A percentile compares a stretch with the other conserved stretches of the same genome.
Evolutionary conservation across 2,797 vertebrate genomes (phyloP).

Genomic region (Melanogrammus aeglefinus): DNA sequence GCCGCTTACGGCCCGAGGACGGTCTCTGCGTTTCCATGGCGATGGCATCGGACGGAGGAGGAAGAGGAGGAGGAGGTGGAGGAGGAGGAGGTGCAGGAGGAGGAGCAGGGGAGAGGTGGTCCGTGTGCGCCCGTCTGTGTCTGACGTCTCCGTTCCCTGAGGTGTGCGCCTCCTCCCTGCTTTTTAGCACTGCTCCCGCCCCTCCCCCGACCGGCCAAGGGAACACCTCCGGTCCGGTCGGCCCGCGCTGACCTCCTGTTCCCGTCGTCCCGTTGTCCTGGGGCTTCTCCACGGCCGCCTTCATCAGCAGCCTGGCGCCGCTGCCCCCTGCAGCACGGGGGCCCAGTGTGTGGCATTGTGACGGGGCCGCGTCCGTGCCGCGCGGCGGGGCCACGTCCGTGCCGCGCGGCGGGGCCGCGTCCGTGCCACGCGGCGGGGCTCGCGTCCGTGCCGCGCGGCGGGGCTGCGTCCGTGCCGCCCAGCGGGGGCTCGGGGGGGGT

Average conservation of each 20-base stretch:
- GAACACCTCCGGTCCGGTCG: conserved; percentile 39
- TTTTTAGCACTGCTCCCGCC: not conserved
- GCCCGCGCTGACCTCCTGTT: conserved; percentile 34
- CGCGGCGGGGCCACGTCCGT: conserved; percentile 29
- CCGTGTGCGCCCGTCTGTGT: conserved; percentile 78
- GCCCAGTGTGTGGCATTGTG: conserved; percentile 36
- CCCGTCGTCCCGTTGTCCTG: conserved; percentile 76
- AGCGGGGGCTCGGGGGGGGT: not conserved
- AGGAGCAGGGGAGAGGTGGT: conserved; percentile 42
- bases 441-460: conserved; percentile 28
- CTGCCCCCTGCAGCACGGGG: conserved; percentile 58
- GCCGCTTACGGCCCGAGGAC: conserved; percentile 84
- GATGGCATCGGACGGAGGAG: conserved; percentile 75
- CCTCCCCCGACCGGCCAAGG: conserved; percentile 26
- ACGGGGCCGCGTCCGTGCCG: conserved; percentile 23
- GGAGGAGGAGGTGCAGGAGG: conserved; percentile 3
- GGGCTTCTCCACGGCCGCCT: conserved; percentile 77
- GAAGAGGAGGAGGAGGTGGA: conserved; percentile 5
- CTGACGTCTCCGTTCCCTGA: conserved; percentile 80
- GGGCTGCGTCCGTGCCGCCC: conserved; percentile 14
- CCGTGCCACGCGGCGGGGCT: conserved; percentile 16
- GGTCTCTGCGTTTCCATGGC: conserved; percentile 72
- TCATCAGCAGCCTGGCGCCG: conserved; percentile 78
- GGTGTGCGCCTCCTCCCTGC: conserved; percentile 51
- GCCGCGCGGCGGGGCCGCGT: not conserved